phyloP scores from a whole-genome alignment of 2,113 vertebrate genomes.

The Eurystomus gularis region DNA sequence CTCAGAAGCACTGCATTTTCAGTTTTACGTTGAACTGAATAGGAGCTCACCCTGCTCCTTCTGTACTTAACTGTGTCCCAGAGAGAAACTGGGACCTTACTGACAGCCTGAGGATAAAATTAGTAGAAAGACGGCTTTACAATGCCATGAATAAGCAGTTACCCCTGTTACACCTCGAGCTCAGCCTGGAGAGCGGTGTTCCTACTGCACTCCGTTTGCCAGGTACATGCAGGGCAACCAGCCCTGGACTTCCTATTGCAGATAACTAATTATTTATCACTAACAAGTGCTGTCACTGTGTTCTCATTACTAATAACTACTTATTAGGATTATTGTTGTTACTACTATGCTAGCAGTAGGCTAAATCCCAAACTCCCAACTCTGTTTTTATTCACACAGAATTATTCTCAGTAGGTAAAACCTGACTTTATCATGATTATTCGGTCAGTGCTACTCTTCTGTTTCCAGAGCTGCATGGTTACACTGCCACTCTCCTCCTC shows the following conservation, averaged over 20 bases:
- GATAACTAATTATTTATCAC: background rate
- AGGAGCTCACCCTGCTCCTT: background rate
- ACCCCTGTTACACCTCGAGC: background rate
- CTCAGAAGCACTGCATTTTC: background rate
- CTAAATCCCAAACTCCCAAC: background rate
- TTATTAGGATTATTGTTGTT: background rate
- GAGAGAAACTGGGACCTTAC: background rate
- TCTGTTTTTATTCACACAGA: background rate
- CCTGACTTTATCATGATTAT: background rate
- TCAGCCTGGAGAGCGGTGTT: fast-evolving
- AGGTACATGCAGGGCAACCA: background rate
- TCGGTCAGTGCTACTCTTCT: background rate
- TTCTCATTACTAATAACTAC: background rate
- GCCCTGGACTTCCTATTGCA: background rate
- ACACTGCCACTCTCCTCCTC: background rate
- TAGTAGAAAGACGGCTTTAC: background rate
- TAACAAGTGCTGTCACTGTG: background rate
- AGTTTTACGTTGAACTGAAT: background rate
- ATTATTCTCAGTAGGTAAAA: background rate
- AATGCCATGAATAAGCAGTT: background rate
- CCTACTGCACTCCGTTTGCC: fast-evolving
- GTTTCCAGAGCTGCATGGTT: background rate
- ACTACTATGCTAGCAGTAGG: background rate
- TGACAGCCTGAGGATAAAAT: background rate
- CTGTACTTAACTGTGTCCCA: background rate